Base-by-base conservation (phyloP, 2,113 vertebrate species). In the Menura novaehollandiae region DNA sequence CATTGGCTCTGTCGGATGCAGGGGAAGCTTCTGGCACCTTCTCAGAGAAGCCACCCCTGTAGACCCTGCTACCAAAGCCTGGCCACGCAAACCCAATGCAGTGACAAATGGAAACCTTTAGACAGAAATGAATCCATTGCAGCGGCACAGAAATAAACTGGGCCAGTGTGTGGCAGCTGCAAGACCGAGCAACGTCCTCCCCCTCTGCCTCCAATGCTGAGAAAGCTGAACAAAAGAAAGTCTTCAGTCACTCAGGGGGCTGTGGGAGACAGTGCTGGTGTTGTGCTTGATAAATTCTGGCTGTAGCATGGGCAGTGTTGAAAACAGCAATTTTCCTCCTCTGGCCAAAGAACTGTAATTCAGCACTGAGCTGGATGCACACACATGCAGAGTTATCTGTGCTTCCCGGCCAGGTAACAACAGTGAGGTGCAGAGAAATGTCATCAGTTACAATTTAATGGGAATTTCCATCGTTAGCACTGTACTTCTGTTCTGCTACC, bases 261-360 rank as follows among this genome's bases (percentile, higher is more conserved):
- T 1, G n/a, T 13, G 39, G 66, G 67, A 80, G 39, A 41, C 2
- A 3, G 30, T 47, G 20, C 64, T 10, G 23, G 13, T 4, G 22
- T 0, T 23, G 26, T 9, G 47, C 49, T 30, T 21, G 22, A 17
- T 37, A 10, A 32, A 41, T 39, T 32, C 41, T 24, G 53, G 17
- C n/a, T 37, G 28, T 10, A 46, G 37, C 47, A 24, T 0, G 0
- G 37, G 37, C 59, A n/a, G 13, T 2, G 28, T 7, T 59, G 68
- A 11, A 39, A 73, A 64, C 59, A 81, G 46, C 47, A 13, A 15
- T 37, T 8, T 35, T 37, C 13, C 33, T 80, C 63, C 52, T 32
- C 67, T 18, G 9, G 27, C 23, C 37, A 53, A 18, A 52, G 32
- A 78, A 7, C 39, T 20, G 51, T 0, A 0, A 15, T 56, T 44